Conservation (phyloP, 2,797 vertebrate genomes). For the Masticophis lateralis region DNA sequence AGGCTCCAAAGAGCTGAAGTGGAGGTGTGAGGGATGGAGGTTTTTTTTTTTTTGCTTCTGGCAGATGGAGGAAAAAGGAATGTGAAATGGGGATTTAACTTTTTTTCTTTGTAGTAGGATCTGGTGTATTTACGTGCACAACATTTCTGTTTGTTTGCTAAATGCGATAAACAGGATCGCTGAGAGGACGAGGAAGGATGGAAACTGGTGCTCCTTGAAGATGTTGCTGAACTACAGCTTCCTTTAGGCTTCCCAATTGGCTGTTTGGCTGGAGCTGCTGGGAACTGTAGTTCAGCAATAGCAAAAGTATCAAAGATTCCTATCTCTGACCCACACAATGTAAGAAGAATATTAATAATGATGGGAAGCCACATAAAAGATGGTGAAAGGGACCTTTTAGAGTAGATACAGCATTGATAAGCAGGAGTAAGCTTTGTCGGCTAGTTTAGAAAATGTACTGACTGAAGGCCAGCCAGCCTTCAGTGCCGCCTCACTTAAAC, state of each 20-base stretch:
- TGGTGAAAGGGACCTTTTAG: neutral
- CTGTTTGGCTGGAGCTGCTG: neutral
- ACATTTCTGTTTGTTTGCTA: neutral
- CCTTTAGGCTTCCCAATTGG: neutral
- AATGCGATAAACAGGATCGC: neutral
- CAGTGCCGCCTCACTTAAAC: neutral
- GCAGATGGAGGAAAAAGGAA: neutral
- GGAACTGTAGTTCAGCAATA: neutral
- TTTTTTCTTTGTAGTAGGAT: neutral
- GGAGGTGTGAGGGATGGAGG: neutral
- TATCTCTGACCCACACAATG: neutral
- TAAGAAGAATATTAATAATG: neutral
- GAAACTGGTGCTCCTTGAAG: neutral
- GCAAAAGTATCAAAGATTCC: neutral
- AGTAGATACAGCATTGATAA: neutral
- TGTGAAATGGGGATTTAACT: neutral
- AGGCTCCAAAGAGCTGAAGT: rapidly evolving
- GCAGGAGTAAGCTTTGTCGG: neutral
- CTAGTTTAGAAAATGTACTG: neutral
- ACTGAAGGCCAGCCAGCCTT: neutral
- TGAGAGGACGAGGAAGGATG: neutral
- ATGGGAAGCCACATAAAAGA: neutral
- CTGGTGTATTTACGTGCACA: neutral
- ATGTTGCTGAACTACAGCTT: neutral
- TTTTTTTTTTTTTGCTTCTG: neutral